phyloP scores from a whole-genome alignment of 2,797 vertebrate species.

The Mico argentatus region DNA sequence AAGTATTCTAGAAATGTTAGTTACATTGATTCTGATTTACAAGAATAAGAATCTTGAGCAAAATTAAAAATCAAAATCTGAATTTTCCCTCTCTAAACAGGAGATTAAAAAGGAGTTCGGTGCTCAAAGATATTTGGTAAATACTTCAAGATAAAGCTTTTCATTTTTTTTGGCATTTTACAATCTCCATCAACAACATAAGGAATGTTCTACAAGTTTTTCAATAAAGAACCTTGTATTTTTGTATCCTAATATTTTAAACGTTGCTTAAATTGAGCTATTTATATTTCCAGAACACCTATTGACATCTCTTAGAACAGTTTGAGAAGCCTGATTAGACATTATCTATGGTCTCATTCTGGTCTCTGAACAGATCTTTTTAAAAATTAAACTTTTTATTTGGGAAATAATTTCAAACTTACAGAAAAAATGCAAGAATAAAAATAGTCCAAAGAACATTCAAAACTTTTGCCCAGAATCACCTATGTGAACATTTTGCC shows the following conservation, averaged over 20 bases:
- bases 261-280: neutral
- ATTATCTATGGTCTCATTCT: neutral
- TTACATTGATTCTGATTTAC: neutral
- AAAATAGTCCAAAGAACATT: neutral
- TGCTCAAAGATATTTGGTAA: neutral
- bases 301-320: neutral
- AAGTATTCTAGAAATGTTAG: neutral
- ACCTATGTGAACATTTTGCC: neutral
- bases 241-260: neutral
- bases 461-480: neutral
- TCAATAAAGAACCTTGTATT: neutral
- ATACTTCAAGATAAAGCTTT: neutral
- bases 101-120: neutral
- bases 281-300: neutral
- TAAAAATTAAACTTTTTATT: neutral
- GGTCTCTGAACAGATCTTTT: neutral
- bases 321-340: neutral
- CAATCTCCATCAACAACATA: neutral
- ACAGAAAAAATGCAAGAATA: neutral
- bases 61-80: neutral
- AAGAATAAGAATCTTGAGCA: neutral
- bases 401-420: conserved; percentile 28
- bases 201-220: neutral
- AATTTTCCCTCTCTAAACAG: neutral
- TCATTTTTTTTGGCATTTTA: neutral